Conservation (phyloP, 2,888 invertebrate genomes). For the Tetheella fluctuosa region DNA sequence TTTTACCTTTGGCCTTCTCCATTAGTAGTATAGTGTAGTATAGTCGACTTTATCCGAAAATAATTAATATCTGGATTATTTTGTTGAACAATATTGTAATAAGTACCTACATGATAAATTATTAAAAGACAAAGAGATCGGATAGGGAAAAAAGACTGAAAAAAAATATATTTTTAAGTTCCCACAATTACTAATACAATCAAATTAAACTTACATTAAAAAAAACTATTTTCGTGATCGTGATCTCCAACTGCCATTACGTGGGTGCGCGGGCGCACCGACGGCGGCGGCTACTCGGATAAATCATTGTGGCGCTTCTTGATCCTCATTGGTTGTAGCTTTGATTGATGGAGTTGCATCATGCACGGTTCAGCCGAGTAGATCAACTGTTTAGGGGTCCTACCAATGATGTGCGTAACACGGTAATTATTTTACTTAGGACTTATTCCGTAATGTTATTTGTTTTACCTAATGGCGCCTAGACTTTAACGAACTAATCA, state of each 20-base stretch:
- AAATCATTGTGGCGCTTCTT: slow-evolving; percentile 81
- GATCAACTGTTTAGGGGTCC: slow-evolving; percentile 38
- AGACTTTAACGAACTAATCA: neutral
- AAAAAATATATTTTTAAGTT: slow-evolving; percentile 21
- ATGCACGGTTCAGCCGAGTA: slow-evolving; percentile 29
- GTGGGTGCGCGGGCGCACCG: slow-evolving; percentile 44
- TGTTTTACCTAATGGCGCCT: neutral
- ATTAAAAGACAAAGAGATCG: too few species aligned
- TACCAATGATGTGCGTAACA: slow-evolving; percentile 32
- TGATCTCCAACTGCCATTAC: slow-evolving; percentile 43
- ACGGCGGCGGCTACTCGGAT: slow-evolving; percentile 40
- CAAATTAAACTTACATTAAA: slow-evolving; percentile 30
- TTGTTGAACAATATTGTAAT: neutral
- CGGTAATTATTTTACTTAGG: slow-evolving; percentile 23
- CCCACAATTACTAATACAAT: slow-evolving; percentile 36
- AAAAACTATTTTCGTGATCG: slow-evolving; percentile 47
- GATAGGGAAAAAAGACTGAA: too few species aligned
- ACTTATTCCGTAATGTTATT: neutral
- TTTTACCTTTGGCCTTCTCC: too few species aligned
- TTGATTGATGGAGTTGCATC: slow-evolving; percentile 65
- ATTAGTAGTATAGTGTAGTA: too few species aligned
- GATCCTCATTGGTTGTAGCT: slow-evolving; percentile 66
- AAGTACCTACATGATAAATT: neutral
- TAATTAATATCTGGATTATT: too few species aligned
- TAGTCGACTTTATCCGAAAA: too few species aligned